phyloP scores from a whole-genome alignment of 1,140 invertebrate genomes.

The Acyrthosiphon pisum region DNA sequence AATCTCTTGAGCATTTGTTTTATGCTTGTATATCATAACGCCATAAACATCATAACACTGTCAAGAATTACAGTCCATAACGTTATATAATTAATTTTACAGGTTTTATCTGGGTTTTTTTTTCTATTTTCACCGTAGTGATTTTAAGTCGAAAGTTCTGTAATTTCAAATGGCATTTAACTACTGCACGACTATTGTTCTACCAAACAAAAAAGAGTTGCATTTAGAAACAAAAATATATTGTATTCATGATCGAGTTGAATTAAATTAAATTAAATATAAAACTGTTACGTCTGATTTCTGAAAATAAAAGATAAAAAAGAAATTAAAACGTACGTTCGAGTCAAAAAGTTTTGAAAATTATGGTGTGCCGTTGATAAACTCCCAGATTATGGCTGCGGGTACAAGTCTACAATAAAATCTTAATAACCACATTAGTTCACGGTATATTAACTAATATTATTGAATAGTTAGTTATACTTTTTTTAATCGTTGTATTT shows the following conservation, averaged over 20 bases:
- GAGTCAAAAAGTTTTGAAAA: background rate
- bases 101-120: background rate
- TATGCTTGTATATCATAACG: no score
- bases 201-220: background rate
- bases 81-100: background rate
- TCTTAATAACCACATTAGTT: background rate
- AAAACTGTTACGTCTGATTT: background rate
- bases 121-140: background rate
- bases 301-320: constrained; percentile 1
- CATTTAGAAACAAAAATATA: background rate
- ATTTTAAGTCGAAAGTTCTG: background rate
- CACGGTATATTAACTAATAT: background rate
- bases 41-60: no score
- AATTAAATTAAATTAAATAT: background rate
- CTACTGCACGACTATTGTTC: background rate
- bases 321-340: background rate
- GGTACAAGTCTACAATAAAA: background rate
- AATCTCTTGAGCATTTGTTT: no score
- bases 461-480: background rate
- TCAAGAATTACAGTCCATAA: no score
- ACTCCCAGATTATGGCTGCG: background rate
- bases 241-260: background rate
- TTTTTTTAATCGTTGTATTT: background rate
- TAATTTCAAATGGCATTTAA: background rate
- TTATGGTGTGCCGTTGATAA: background rate